Conservation (phyloP, 2,113 vertebrate species). For the Oreochromis spilurus region DNA sequence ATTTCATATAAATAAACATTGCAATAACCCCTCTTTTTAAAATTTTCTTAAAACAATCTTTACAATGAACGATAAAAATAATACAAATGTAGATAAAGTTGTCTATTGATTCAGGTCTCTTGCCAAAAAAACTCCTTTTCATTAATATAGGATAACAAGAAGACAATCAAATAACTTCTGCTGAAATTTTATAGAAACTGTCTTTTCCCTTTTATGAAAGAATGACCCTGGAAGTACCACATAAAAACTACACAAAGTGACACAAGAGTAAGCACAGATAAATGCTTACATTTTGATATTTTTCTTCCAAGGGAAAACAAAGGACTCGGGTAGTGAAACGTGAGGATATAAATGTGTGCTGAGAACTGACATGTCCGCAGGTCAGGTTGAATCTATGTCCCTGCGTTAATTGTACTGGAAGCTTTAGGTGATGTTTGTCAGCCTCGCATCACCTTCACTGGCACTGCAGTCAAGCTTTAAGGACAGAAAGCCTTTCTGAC, state of each 20-base stretch:
- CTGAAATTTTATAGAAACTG: background rate
- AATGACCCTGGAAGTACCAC: background rate
- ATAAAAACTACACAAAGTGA: background rate
- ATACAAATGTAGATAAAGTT: background rate
- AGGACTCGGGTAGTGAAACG: background rate
- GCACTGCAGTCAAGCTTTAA: slow-evolving; percentile 12
- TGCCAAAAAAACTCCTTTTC: background rate
- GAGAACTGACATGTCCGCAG: background rate
- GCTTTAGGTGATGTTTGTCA: background rate
- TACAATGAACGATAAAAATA: background rate
- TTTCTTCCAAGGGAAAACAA: background rate
- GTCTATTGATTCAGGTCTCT: background rate
- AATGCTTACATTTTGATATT: background rate
- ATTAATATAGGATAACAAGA: background rate
- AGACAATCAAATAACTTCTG: background rate
- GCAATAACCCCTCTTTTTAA: background rate
- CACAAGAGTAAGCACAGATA: background rate
- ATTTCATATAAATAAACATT: background rate
- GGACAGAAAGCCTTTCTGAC: slow-evolving; percentile 35
- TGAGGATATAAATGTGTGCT: background rate
- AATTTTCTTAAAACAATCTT: background rate
- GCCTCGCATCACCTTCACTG: slow-evolving; percentile 23
- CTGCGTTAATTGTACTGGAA: background rate
- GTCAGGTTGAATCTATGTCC: background rate
- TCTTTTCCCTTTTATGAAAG: background rate